Evolutionary conservation across 2,113 vertebrate species (phyloP).

Genomic region (Heterotilapia buettikoferi): DNA sequence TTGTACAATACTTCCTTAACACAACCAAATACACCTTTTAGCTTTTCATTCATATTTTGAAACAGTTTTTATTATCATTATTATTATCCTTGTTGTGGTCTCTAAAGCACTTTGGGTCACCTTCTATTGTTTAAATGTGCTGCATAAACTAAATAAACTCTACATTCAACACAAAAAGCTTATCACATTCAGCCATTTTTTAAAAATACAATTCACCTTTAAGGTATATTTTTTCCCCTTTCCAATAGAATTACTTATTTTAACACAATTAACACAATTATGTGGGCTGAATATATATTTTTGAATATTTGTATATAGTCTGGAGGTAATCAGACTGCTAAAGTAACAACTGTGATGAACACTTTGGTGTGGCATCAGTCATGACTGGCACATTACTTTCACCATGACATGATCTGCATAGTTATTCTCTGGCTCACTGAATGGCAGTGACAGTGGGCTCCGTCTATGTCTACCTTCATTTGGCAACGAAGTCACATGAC

Average conservation of each 20-base stretch:
- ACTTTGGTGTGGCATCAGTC: not conserved
- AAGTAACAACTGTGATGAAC: not conserved
- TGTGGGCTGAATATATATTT: not conserved
- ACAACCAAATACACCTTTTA: not conserved
- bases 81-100: not conserved
- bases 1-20: not conserved
- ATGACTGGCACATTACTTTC: not conserved
- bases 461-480: not conserved
- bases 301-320: not conserved
- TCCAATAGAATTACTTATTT: not conserved
- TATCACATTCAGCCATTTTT: not conserved
- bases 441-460: not conserved
- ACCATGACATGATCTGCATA: not conserved
- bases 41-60: not conserved
- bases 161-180: not conserved
- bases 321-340: accelerated
- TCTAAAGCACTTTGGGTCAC: not conserved
- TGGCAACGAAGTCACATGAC: not conserved
- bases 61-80: not conserved
- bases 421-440: not conserved
- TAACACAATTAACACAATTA: not conserved
- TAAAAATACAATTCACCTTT: accelerated
- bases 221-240: accelerated
- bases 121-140: not conserved
- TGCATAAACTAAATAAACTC: not conserved